Percentiles rank a stretch among this genome's conserved stretches.
These are phyloP conservation scores for Apus apus DNA, from an alignment of 2,113 vertebrate genomes.

Conservation along the genomic window DNA sequence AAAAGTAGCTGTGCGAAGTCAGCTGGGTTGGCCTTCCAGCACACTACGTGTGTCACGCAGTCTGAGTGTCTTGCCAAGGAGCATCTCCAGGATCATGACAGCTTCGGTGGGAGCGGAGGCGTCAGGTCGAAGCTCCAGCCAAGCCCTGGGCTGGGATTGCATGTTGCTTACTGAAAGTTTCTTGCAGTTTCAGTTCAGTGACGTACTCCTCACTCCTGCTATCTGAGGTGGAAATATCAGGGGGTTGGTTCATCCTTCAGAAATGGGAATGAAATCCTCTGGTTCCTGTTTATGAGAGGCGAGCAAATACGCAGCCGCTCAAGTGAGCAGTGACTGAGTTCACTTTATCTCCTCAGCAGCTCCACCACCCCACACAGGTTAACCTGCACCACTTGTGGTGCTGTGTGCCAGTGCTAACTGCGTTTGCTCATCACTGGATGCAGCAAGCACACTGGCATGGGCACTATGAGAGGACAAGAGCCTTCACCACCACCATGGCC, in stretches of 20 bases:
- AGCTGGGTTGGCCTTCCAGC: fast-evolving
- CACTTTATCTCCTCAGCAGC: background rate
- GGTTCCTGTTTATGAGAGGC: background rate
- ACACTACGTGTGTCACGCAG: fast-evolving
- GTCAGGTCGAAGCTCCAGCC: background rate
- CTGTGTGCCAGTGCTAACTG: background rate
- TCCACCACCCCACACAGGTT: background rate
- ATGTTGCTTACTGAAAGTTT: background rate
- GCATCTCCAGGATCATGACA: background rate
- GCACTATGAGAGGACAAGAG: background rate
- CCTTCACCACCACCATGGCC: background rate
- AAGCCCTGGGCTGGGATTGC: background rate
- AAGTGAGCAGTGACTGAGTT: background rate
- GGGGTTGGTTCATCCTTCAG: background rate
- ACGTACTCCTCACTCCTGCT: background rate
- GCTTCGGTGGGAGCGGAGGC: background rate
- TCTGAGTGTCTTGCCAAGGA: background rate
- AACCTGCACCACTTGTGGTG: fast-evolving
- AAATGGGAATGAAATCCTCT: background rate
- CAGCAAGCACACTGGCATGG: fast-evolving
- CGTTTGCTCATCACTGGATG: background rate
- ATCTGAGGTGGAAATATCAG: background rate
- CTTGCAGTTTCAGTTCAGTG: background rate
- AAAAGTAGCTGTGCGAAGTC: background rate
- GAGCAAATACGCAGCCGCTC: fast-evolving